phyloP scores from a whole-genome alignment of 2,888 invertebrate genomes.

The Thera britannica region DNA sequence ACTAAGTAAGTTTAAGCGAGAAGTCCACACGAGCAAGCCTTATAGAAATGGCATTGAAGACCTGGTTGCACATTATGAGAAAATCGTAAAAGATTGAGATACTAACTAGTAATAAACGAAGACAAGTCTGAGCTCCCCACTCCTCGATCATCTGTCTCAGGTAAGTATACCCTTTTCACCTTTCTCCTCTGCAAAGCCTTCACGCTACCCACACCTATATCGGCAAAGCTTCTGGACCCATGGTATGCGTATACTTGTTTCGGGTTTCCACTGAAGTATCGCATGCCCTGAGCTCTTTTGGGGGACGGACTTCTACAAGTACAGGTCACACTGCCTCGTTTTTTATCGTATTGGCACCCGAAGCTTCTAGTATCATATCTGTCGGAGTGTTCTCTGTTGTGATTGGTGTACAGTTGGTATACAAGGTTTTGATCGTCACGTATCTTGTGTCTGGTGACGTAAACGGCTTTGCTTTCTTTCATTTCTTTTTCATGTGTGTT shows the following conservation, averaged over 20 bases:
- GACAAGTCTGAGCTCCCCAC: constrained; percentile 60
- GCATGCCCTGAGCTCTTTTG: constrained; percentile 42
- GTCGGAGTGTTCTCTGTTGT: constrained; percentile 27
- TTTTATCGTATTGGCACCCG: constrained; percentile 58
- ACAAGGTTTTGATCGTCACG: constrained; percentile 39
- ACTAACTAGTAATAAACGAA: constrained; percentile 54
- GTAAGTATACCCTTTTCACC: constrained; percentile 62
- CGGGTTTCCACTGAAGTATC: constrained; percentile 46
- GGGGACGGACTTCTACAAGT: constrained; percentile 46
- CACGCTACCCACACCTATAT: constrained; percentile 63
- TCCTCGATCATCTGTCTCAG: constrained; percentile 61
- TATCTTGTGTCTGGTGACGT: constrained; percentile 52
- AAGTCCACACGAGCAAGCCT: too few relatives aligned
- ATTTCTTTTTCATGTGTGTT: constrained; percentile 56
- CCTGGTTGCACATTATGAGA: too few relatives aligned
- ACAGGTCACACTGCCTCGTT: constrained; percentile 49
- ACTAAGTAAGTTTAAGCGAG: too few relatives aligned
- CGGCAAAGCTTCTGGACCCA: constrained; percentile 52
- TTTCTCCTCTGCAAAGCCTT: constrained; percentile 58
- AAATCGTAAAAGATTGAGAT: background rate
- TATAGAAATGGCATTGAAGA: too few relatives aligned
- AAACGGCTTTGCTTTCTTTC: constrained; percentile 60
- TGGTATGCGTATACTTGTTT: constrained; percentile 55
- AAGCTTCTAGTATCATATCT: constrained; percentile 48
- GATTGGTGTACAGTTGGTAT: constrained; percentile 27